phyloP scores from a whole-genome alignment of 1,140 invertebrate species.

The Diploscapter pachys region DNA sequence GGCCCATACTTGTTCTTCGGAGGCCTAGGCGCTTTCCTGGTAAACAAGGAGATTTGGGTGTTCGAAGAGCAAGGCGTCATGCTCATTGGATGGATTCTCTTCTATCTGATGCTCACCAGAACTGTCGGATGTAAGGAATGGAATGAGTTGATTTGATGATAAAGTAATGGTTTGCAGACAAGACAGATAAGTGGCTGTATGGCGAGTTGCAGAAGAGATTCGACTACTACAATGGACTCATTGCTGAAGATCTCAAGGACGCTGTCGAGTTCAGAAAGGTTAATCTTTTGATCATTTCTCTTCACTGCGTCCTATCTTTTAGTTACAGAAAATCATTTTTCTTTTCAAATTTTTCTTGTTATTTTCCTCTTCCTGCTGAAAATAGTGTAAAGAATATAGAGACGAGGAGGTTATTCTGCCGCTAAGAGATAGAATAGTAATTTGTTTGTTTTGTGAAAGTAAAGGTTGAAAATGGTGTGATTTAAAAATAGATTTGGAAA shows the following conservation, averaged over 20 bases:
- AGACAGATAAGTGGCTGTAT: slow-evolving; percentile 46
- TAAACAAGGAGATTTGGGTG: slow-evolving; percentile 57
- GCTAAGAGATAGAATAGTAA: too few species aligned
- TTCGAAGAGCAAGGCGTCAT: slow-evolving; percentile 56
- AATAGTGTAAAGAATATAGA: too few species aligned
- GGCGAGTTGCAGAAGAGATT: slow-evolving; percentile 41
- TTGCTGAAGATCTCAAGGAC: slow-evolving; percentile 55
- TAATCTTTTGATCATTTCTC: not conserved
- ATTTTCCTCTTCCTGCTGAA: not conserved
- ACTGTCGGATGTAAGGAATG: slow-evolving; percentile 45
- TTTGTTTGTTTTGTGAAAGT: too few species aligned
- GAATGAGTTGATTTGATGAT: not conserved
- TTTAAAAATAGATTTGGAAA: too few species aligned
- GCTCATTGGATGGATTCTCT: slow-evolving; percentile 46
- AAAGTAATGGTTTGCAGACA: slow-evolving; percentile 31
- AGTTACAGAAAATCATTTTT: not conserved
- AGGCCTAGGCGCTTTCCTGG: slow-evolving; percentile 48
- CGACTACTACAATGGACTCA: slow-evolving; percentile 46
- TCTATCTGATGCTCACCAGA: slow-evolving; percentile 46
- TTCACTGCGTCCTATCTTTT: not conserved
- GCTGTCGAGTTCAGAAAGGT: slow-evolving; percentile 58
- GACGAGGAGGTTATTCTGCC: too few species aligned
- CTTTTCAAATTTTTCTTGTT: slow-evolving; percentile 15
- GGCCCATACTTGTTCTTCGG: slow-evolving; percentile 55
- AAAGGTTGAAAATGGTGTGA: too few species aligned